These are phyloP conservation scores for Corythaeola cristata DNA, from an alignment of 2,113 vertebrate species.

Conservation along the genomic window DNA sequence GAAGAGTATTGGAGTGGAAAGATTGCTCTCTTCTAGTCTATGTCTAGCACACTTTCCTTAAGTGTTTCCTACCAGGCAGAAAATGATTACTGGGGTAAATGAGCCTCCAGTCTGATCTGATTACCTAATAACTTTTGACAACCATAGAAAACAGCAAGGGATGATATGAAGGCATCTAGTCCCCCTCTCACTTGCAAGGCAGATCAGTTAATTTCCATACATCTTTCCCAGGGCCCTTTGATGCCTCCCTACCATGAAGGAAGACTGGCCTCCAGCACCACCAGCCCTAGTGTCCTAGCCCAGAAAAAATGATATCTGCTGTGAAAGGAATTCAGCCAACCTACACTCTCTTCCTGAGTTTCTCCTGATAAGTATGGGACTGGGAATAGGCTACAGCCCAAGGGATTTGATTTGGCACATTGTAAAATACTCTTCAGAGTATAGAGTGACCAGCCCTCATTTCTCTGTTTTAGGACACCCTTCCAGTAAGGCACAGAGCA, in stretches of 20 bases:
- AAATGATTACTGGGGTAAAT: background rate
- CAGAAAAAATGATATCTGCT: background rate
- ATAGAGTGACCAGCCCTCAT: background rate
- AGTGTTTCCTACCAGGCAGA: background rate
- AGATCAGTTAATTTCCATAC: background rate
- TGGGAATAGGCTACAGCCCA: background rate
- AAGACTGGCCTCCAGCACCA: background rate
- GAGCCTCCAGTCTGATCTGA: background rate
- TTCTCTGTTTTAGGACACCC: background rate
- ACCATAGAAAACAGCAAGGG: background rate
- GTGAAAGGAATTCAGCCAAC: background rate
- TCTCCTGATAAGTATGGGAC: background rate
- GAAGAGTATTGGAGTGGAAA: background rate
- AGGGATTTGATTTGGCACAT: background rate
- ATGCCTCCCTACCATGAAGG: background rate
- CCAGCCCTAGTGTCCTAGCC: background rate
- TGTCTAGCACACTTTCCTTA: background rate
- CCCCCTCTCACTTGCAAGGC: background rate
- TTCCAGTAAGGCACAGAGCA: background rate
- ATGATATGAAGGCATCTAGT: background rate
- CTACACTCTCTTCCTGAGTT: background rate
- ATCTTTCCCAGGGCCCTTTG: background rate
- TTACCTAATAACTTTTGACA: background rate
- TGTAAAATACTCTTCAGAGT: background rate
- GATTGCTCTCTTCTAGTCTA: background rate